These are phyloP conservation scores for Odontamblyopus rebecca DNA, from an alignment of 2,797 vertebrate genomes.

Conservation along the genomic window DNA sequence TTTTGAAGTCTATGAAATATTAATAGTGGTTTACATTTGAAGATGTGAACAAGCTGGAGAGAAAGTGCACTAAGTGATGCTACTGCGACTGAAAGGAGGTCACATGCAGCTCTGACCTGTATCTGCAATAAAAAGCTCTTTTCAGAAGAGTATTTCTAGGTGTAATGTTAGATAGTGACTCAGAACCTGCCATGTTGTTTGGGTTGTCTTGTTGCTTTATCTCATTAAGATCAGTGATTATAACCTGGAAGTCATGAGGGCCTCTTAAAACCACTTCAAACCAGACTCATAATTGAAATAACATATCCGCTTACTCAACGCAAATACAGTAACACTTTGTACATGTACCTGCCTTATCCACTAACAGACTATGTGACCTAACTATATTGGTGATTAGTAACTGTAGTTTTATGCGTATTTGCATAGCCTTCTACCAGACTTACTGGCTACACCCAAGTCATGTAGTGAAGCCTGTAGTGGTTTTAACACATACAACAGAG, in stretches of 20 bases:
- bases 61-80: constrained; percentile 45
- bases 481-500: too few species aligned
- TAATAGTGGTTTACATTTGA: constrained; percentile 68
- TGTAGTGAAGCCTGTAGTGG: too few species aligned
- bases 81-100: constrained; percentile 47
- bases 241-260: not conserved
- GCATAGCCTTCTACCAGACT: too few species aligned
- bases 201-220: not conserved
- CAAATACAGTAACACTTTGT: too few species aligned
- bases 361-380: not conserved
- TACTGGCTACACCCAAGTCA: too few species aligned
- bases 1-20: constrained; percentile 69
- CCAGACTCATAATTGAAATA: not conserved
- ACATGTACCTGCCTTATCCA: not conserved
- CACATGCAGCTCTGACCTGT: constrained; percentile 45
- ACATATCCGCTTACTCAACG: too few species aligned
- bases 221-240: not conserved
- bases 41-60: constrained; percentile 45
- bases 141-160: constrained; percentile 17
- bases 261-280: not conserved
- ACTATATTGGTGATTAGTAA: too few species aligned
- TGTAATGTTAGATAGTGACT: not conserved
- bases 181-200: not conserved
- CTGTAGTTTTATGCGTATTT: too few species aligned
- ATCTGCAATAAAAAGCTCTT: constrained; percentile 44